Evolutionary conservation across 2,888 invertebrate genomes (phyloP), one percentile per base, ranked within the genome.

Genomic region (Tribolium freemani): DNA sequence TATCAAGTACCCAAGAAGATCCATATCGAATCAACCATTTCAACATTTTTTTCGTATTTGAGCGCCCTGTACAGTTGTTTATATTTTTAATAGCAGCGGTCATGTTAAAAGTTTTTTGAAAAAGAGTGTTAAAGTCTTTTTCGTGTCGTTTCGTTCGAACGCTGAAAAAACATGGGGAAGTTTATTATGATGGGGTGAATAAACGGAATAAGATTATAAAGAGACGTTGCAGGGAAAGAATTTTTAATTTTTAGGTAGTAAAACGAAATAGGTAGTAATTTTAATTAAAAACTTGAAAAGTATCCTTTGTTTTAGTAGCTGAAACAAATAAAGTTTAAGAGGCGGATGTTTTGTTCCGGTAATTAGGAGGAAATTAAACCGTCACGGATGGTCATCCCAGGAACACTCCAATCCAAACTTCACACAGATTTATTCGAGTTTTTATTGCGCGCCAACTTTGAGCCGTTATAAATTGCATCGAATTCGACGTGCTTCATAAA

Each of bases 271-370:
- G 84, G 84, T 84, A 84, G 85, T 85, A 85, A 85, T 85, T 85
- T 85, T 86, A 86, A 86, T 86, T 86, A 86, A 85, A 86, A 86
- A 85, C 84, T 85, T 84, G 83, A 84, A 83, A 86, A 85, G 85
- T 86, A 84, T 83, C 84, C 83, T 85, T 85, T 86, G 86, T 86
- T 86, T 84, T 84, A 84, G 82, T 82, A 82, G 82, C 82, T 81
- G 79, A 80, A 84, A 81, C 84, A 84, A 85, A 85, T 84, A 85
- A 84, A 84, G 81, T 83, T 83, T 80, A 83, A 82, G 82, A 81
- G 81, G 80, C 79, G 80, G 81, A 78, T 82, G 84, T 84, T 85
- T 85, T 86, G 84, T 84, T 84, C 83, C 76, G 79, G 83, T 85
- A 85, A 85, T 85, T 85, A 85, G 84, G 80, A 84, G 84, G 84